These are phyloP conservation scores for Geophilus truncorum DNA, from an alignment of 2,888 invertebrate species.

Conservation along the genomic window DNA sequence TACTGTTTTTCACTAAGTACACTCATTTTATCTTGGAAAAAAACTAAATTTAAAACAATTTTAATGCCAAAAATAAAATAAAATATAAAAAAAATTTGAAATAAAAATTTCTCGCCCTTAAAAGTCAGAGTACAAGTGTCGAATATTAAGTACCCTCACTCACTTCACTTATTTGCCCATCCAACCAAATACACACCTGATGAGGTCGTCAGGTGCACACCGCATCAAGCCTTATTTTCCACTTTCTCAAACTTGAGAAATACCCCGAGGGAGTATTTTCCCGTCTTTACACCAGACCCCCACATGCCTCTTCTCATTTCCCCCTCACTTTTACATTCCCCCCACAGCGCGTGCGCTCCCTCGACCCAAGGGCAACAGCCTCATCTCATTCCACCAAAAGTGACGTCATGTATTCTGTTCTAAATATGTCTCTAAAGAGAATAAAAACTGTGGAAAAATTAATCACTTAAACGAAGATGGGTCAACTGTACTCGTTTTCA, in stretches of 20 bases:
- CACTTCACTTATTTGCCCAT: too few species aligned
- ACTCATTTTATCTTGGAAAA: neutral
- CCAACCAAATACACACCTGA: conserved; percentile 7
- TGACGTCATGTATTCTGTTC: neutral
- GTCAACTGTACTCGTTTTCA: conserved; percentile 13
- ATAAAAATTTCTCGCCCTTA: neutral
- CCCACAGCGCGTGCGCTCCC: neutral
- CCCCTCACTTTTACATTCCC: neutral
- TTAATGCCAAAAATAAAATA: neutral
- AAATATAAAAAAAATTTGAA: neutral
- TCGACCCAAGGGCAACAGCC: conserved; percentile 18
- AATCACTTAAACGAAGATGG: neutral
- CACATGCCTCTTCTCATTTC: neutral
- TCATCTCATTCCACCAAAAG: neutral
- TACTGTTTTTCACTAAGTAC: neutral
- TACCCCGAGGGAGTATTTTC: neutral
- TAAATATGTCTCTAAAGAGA: neutral
- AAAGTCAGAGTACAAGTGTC: neutral
- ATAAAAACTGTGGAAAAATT: neutral
- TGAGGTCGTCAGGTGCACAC: conserved; percentile 1
- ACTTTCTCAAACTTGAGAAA: neutral
- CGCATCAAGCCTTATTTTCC: neutral
- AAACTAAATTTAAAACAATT: neutral
- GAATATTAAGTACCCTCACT: neutral
- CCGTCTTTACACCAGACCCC: neutral